Percentiles rank a stretch among this genome's conserved stretches.
These are phyloP conservation scores for Arnoldichthys spilopterus DNA, from an alignment of 2,797 vertebrate species.

Conservation along the genomic window DNA sequence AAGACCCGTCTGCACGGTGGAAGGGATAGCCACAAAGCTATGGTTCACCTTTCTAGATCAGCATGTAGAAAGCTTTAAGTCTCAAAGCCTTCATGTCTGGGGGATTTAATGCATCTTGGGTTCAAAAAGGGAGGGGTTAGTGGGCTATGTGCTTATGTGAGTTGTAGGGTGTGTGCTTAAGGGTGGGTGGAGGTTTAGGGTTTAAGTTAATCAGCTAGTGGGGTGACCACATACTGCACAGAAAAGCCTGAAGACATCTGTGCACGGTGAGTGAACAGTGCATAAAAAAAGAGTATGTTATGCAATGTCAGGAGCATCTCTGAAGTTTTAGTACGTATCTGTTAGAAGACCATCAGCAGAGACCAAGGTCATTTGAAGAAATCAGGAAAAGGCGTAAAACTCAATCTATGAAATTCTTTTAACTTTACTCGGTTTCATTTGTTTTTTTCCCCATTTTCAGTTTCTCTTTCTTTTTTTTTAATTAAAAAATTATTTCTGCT, in stretches of 20 bases:
- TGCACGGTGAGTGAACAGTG: too few relatives aligned
- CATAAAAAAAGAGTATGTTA: too few relatives aligned
- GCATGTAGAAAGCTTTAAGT: constrained; percentile 59
- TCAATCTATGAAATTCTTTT: too few relatives aligned
- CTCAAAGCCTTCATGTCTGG: constrained; percentile 60
- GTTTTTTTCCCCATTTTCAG: too few relatives aligned
- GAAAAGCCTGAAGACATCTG: constrained; percentile 16
- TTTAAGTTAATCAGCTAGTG: constrained; percentile 56
- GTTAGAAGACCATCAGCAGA: too few relatives aligned
- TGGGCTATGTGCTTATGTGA: constrained; percentile 50
- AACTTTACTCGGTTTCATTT: too few relatives aligned
- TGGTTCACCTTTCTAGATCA: constrained; percentile 33
- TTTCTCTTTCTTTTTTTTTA: too few relatives aligned
- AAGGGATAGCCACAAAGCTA: neutral
- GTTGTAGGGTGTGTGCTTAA: constrained; percentile 47
- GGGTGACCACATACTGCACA: constrained; percentile 39
- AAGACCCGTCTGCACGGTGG: constrained; percentile 14
- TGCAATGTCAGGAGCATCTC: too few relatives aligned
- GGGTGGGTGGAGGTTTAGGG: constrained; percentile 49
- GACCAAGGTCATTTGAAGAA: too few relatives aligned
- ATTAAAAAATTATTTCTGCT: too few relatives aligned
- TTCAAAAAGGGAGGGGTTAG: constrained; percentile 53
- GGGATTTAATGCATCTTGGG: constrained; percentile 64
- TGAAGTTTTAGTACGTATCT: too few relatives aligned
- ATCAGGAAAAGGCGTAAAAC: too few relatives aligned